Conservation (phyloP, 2,797 vertebrate species). For the Liparis tanakae region DNA sequence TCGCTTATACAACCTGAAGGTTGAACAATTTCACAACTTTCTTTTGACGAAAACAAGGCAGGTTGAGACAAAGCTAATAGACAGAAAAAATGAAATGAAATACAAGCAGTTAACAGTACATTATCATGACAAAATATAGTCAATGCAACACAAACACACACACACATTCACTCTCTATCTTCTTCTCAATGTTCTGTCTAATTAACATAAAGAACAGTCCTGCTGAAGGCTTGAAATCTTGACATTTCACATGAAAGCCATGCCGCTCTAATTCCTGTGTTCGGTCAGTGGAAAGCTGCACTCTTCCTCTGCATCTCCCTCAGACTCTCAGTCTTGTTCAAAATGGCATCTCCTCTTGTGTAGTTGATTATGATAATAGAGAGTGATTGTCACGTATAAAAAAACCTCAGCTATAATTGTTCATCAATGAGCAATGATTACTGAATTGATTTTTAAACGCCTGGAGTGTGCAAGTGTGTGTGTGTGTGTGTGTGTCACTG, state of each 20-base stretch:
- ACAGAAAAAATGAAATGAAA: constrained; percentile 5
- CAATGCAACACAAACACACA: not conserved
- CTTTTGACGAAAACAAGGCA: not conserved
- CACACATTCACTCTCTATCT: not conserved
- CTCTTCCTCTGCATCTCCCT: not conserved
- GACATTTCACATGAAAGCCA: not conserved
- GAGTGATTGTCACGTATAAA: constrained; percentile 47
- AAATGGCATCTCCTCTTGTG: constrained; percentile 30
- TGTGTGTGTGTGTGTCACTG: not conserved
- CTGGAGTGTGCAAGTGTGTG: constrained; percentile 16
- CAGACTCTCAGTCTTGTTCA: not conserved
- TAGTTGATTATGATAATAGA: constrained; percentile 61
- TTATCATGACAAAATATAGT: constrained; percentile 3
- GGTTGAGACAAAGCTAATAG: not conserved
- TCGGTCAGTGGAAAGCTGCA: not conserved
- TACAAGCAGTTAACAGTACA: not conserved
- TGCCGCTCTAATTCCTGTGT: not conserved
- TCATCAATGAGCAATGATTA: constrained; percentile 58
- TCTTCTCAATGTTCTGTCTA: not conserved
- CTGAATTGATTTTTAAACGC: constrained; percentile 47
- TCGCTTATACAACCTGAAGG: not conserved
- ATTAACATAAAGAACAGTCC: not conserved
- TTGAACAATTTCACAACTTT: not conserved
- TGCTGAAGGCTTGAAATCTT: not conserved
- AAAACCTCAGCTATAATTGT: constrained; percentile 44